Evolutionary conservation across 2,113 vertebrate species (phyloP).

Genomic region (Pseudopipra pipra): DNA sequence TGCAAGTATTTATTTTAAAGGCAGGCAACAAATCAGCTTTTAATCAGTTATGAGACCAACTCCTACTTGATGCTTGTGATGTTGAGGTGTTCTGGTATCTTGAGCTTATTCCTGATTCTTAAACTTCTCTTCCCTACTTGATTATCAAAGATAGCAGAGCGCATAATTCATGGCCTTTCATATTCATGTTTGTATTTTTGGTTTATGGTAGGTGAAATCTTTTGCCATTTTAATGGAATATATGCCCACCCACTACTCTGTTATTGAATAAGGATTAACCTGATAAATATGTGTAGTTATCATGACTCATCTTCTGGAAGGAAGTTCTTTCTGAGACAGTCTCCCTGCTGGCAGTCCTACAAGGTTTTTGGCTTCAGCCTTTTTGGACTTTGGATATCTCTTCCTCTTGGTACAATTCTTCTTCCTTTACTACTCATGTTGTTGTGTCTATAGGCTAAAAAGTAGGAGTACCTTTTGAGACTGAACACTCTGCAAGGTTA

Average conservation of each 20-base stretch:
- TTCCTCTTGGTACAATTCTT: background rate
- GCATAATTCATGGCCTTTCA: slow-evolving; percentile 44
- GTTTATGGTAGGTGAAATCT: background rate
- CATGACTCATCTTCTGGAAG: background rate
- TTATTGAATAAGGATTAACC: background rate
- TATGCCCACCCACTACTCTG: background rate
- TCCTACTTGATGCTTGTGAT: background rate
- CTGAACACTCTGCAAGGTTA: background rate
- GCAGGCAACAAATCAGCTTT: slow-evolving; percentile 11
- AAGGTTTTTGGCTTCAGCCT: background rate
- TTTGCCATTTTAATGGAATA: slow-evolving; percentile 34
- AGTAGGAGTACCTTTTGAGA: background rate
- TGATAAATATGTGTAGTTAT: background rate
- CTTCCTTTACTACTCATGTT: background rate
- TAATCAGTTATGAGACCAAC: slow-evolving; percentile 4
- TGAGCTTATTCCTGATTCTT: slow-evolving; percentile 1
- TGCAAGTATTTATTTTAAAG: background rate
- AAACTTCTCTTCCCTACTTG: background rate
- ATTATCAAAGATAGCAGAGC: slow-evolving; percentile 24
- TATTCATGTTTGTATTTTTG: slow-evolving; percentile 51
- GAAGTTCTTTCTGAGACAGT: background rate
- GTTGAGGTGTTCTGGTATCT: slow-evolving; percentile 1
- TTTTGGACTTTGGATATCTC: background rate
- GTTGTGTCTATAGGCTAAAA: background rate
- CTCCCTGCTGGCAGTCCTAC: background rate